phyloP scores from a whole-genome alignment of 2,797 vertebrate genomes.

The Psittacula derbiana region DNA sequence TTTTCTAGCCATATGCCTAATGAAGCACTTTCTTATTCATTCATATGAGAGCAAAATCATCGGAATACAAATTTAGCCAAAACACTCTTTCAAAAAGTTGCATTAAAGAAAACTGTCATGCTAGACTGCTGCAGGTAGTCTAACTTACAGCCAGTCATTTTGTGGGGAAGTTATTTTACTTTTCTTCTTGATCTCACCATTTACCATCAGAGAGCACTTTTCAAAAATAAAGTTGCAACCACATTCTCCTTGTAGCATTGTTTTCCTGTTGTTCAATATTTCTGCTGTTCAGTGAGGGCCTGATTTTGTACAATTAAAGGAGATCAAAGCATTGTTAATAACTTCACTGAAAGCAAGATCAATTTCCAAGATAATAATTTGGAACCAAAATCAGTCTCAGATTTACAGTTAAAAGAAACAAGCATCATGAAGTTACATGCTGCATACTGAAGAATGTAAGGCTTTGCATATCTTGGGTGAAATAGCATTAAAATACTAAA shows the following conservation, averaged over 20 bases:
- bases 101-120: neutral
- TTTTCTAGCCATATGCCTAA: neutral
- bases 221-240: neutral
- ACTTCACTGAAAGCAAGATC: neutral
- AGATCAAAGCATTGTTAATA: neutral
- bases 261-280: neutral
- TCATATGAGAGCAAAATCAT: neutral
- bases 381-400: neutral
- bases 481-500: neutral
- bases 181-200: neutral
- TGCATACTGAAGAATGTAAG: neutral
- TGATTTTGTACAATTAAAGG: neutral
- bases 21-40: neutral
- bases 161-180: neutral
- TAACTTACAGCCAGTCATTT: neutral
- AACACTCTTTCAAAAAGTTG: neutral
- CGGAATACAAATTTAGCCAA: neutral
- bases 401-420: neutral
- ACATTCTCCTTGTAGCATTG: accelerated
- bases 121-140: neutral
- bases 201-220: neutral
- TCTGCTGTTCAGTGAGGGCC: neutral
- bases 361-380: neutral
- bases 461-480: neutral
- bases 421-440: neutral